Evolutionary conservation across 1,140 invertebrate species (phyloP).

Genomic region (Holotrichia oblita): DNA sequence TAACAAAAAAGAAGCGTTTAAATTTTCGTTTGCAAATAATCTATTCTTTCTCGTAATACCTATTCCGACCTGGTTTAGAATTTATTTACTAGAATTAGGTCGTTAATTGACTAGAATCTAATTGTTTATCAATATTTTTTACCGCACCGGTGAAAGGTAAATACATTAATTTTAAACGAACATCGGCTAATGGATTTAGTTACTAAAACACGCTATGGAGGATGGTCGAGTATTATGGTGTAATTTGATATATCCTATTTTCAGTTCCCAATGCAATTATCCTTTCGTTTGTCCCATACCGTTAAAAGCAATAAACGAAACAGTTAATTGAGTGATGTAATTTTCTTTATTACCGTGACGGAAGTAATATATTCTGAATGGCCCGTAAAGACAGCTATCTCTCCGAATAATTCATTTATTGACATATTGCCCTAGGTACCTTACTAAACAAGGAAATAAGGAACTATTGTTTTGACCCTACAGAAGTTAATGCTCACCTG

Average conservation of each 20-base stretch:
- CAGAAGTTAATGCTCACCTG: no score
- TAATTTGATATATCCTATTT: constrained; percentile 33
- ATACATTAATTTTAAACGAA: background rate
- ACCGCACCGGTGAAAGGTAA: background rate
- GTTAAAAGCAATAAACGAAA: constrained; percentile 28
- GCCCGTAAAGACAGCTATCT: background rate
- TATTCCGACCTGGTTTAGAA: no score
- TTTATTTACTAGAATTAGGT: background rate
- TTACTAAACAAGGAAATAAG: no score
- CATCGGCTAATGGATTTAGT: constrained; percentile 7
- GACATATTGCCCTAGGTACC: background rate
- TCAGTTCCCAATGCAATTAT: constrained; percentile 10
- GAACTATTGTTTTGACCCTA: no score
- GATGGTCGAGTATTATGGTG: background rate
- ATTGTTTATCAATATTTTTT: constrained; percentile 14
- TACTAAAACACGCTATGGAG: background rate
- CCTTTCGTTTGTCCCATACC: constrained; percentile 8
- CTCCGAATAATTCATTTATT: background rate
- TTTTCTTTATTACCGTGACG: constrained; percentile 15
- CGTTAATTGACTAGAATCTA: background rate
- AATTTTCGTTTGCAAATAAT: no score
- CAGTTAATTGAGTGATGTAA: constrained; percentile 20
- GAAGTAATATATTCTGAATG: background rate
- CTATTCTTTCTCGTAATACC: no score
- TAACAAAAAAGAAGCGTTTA: no score